Percentiles rank a stretch among this genome's conserved stretches.
These are phyloP conservation scores for Brienomyrus longianalis DNA, from an alignment of 2,113 vertebrate genomes.

Conservation along the genomic window DNA sequence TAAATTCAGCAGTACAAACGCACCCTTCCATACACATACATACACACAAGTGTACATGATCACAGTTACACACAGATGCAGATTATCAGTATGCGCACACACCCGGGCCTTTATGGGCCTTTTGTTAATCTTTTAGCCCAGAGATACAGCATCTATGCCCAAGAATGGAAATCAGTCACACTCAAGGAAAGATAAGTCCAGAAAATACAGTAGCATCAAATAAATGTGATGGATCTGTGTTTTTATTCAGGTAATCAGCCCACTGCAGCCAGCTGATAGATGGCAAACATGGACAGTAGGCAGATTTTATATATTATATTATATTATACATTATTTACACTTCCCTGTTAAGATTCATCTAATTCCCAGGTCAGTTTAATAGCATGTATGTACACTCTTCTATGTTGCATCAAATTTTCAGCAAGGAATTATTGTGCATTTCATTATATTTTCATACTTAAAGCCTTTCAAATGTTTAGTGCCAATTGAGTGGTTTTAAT, in stretches of 20 bases:
- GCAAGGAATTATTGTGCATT: background rate
- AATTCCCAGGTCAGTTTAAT: background rate
- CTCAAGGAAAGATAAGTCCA: background rate
- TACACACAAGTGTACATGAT: background rate
- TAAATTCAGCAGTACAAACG: background rate
- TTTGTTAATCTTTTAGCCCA: background rate
- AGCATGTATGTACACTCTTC: background rate
- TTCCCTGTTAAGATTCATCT: background rate
- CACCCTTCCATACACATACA: background rate
- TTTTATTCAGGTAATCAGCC: slow-evolving; percentile 15
- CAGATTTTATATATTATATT: background rate
- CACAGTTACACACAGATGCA: background rate
- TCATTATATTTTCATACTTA: background rate
- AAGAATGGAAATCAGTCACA: slow-evolving; percentile 2
- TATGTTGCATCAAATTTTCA: background rate
- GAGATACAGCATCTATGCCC: background rate
- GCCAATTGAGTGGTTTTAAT: background rate
- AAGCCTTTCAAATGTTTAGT: background rate
- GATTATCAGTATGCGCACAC: background rate
- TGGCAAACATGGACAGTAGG: background rate
- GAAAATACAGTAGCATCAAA: slow-evolving; percentile 19
- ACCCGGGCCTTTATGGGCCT: background rate
- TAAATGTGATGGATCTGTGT: slow-evolving; percentile 24
- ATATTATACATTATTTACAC: background rate
- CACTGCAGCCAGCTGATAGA: slow-evolving; percentile 21